A percentile compares a stretch with the other conserved stretches of the same genome.
Conservation (phyloP, 2,888 invertebrate genomes). For the Temnothorax rugatulus region DNA sequence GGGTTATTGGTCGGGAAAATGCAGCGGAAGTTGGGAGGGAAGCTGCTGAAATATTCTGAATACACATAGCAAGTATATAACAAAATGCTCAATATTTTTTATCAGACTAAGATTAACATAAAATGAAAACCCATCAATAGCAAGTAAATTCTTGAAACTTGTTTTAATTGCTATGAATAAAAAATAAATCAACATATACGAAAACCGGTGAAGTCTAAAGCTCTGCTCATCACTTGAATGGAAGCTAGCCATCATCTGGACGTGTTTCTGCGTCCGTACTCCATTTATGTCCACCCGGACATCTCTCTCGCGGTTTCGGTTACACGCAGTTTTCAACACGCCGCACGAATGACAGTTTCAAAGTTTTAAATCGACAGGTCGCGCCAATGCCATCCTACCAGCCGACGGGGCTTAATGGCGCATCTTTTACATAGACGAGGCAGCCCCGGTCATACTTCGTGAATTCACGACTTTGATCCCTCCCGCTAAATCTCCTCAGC, state of each 20-base stretch:
- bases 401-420: conserved; percentile 59
- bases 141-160: neutral
- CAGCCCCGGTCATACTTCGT: conserved; percentile 46
- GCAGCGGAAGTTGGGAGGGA: conserved; percentile 34
- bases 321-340: conserved; percentile 42
- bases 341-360: conserved; percentile 33
- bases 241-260: conserved; percentile 9
- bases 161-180: neutral
- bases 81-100: neutral
- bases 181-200: neutral
- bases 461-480: conserved; percentile 66
- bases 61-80: neutral
- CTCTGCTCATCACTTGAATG: neutral
- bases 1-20: conserved; percentile 52
- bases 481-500: conserved; percentile 30
- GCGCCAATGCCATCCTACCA: conserved; percentile 39
- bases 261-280: neutral
- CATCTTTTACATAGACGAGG: conserved; percentile 57
- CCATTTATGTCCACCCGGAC: neutral
- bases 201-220: neutral
- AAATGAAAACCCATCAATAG: neutral
- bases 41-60: conserved; percentile 55
- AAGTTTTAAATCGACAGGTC: conserved; percentile 62
- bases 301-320: conserved; percentile 35
- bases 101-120: neutral